Percentiles rank a stretch among this genome's conserved stretches.
phyloP scores from a whole-genome alignment of 2,888 invertebrate species.

The Hydriomena furcata region DNA sequence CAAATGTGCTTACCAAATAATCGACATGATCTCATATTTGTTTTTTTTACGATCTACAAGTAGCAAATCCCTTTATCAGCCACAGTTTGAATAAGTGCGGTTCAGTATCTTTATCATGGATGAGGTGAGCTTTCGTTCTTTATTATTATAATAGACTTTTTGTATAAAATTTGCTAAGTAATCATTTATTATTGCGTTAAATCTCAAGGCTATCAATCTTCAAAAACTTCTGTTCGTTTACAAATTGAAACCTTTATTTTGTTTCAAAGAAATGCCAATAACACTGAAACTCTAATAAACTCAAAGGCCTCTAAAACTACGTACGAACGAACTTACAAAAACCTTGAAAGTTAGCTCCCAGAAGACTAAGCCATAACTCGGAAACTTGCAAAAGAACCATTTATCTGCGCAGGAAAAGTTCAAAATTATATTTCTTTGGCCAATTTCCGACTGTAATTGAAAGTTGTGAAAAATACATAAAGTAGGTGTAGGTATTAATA shows the following conservation, averaged over 20 bases:
- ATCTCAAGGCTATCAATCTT: conserved; percentile 1
- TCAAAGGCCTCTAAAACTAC: conserved; percentile 23
- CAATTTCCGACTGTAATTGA: conserved; percentile 53
- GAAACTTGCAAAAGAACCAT: conserved; percentile 53
- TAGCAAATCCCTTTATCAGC: too few species aligned
- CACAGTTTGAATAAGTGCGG: too few species aligned
- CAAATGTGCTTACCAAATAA: conserved; percentile 32
- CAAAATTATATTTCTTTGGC: conserved; percentile 52
- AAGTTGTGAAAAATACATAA: conserved; percentile 27
- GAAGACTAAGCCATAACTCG: conserved; percentile 46
- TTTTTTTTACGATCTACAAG: not conserved
- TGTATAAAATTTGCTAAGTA: not conserved
- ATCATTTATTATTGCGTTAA: not conserved
- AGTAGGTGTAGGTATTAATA: too few species aligned
- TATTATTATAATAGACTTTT: too few species aligned
- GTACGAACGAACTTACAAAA: conserved; percentile 27
- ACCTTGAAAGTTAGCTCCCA: conserved; percentile 45
- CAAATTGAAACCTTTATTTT: conserved; percentile 8
- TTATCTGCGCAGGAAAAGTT: conserved; percentile 49
- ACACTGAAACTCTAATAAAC: conserved; percentile 23
- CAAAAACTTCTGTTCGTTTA: not conserved
- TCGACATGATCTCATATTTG: conserved; percentile 25
- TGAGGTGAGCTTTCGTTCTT: too few species aligned
- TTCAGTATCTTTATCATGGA: too few species aligned
- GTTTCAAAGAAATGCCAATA: conserved; percentile 21